A percentile compares a stretch with the other conserved stretches of the same genome.
phyloP scores from a whole-genome alignment of 2,797 vertebrate genomes.

The Chloroceryle inda region DNA sequence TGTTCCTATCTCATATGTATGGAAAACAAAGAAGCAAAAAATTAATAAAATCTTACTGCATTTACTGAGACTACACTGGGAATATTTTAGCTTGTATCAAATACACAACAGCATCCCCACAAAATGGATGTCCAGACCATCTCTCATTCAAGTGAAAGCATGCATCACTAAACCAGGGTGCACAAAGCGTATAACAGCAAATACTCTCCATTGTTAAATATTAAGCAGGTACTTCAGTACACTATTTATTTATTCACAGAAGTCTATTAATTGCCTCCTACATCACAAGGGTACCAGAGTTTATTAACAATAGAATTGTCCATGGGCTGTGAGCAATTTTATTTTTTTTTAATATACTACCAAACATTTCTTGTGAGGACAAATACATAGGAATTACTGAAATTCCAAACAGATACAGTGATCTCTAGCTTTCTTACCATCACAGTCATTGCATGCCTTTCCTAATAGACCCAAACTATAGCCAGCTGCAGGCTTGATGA shows the following conservation, averaged over 20 bases:
- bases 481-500: not conserved
- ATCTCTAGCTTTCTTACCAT: not conserved
- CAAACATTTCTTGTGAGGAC: not conserved
- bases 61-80: not conserved
- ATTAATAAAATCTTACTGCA: not conserved
- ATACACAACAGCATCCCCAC: not conserved
- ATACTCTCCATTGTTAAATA: not conserved
- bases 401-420: not conserved
- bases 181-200: not conserved
- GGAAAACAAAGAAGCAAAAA: not conserved
- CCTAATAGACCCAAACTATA: not conserved
- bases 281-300: not conserved
- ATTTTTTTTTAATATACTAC: not conserved
- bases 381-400: not conserved
- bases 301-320: not conserved
- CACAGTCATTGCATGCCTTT: not conserved
- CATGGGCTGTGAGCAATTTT: not conserved
- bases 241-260: constrained; percentile 9
- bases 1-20: not conserved
- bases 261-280: not conserved
- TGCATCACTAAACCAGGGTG: not conserved
- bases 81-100: not conserved
- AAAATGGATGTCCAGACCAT: not conserved
- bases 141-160: not conserved
- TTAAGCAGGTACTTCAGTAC: not conserved